Evolutionary conservation across 1,140 invertebrate genomes (phyloP).

Genomic region (Argopecten irradians): DNA sequence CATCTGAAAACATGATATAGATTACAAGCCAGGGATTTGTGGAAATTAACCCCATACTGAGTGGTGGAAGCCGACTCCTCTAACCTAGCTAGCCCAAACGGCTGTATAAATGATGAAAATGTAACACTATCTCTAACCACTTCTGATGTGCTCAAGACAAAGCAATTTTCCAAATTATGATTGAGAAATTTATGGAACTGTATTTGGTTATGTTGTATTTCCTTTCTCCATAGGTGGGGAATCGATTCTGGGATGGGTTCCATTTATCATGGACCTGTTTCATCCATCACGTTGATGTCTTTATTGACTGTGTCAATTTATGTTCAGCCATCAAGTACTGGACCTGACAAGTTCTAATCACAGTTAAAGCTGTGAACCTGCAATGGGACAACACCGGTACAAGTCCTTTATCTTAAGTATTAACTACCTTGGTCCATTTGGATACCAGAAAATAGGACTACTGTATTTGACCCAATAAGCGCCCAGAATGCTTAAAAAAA

Average conservation of each 20-base stretch:
- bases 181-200: slow-evolving; percentile 11
- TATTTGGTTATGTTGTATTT: slow-evolving; percentile 9
- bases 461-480: no score
- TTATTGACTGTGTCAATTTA: slow-evolving; percentile 15
- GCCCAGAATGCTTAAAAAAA: no score
- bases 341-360: not conserved
- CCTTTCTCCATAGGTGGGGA: slow-evolving; percentile 6
- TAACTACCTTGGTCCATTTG: no score
- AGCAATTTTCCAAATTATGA: slow-evolving; percentile 18
- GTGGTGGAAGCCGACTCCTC: not conserved
- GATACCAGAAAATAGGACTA: no score
- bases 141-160: not conserved
- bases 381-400: no score
- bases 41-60: not conserved
- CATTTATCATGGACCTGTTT: not conserved
- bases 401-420: no score
- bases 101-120: not conserved
- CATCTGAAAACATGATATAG: not conserved
- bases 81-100: not conserved
- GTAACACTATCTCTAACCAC: not conserved
- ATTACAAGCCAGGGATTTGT: not conserved
- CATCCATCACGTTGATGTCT: not conserved
- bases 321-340: not conserved
- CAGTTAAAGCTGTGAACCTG: not conserved
- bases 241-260: not conserved